Evolutionary conservation across 2,888 invertebrate genomes (phyloP).

Genomic region (Drosophila vallismaia): DNA sequence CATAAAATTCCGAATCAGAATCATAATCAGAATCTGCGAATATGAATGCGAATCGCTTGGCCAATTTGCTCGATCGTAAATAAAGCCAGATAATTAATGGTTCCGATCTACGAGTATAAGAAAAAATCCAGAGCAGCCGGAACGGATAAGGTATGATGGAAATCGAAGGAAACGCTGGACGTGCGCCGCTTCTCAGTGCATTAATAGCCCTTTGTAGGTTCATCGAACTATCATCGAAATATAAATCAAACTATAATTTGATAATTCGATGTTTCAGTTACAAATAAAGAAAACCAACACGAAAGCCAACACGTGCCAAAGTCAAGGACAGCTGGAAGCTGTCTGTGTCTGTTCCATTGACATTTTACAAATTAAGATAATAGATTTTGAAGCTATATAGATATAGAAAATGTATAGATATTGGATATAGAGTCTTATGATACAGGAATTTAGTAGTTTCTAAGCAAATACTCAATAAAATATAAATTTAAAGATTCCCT

Average conservation of each 20-base stretch:
- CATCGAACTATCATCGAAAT: neutral
- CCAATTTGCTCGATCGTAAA: constrained; percentile 58
- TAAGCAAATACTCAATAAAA: neutral
- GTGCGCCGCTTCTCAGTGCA: constrained; percentile 1
- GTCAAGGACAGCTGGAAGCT: constrained; percentile 8
- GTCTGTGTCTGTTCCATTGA: neutral
- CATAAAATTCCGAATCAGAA: constrained; percentile 23
- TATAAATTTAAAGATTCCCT: neutral
- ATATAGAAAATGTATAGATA: no score
- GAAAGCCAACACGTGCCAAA: constrained; percentile 11
- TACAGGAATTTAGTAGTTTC: neutral
- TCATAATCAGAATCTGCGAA: constrained; percentile 4
- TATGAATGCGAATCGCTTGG: constrained; percentile 28
- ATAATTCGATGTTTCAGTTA: neutral
- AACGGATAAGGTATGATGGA: constrained; percentile 11
- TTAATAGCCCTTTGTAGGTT: neutral
- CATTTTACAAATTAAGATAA: constrained; percentile 14
- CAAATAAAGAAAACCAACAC: neutral
- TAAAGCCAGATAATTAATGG: constrained; percentile 60
- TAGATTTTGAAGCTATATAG: neutral
- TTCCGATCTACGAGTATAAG: constrained; percentile 57
- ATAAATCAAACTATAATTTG: neutral
- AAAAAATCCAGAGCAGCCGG: neutral
- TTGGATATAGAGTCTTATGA: neutral
- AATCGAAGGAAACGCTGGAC: constrained; percentile 4